Evolutionary conservation across 2,888 invertebrate species (phyloP).

Genomic region (Allolobophora icterica): DNA sequence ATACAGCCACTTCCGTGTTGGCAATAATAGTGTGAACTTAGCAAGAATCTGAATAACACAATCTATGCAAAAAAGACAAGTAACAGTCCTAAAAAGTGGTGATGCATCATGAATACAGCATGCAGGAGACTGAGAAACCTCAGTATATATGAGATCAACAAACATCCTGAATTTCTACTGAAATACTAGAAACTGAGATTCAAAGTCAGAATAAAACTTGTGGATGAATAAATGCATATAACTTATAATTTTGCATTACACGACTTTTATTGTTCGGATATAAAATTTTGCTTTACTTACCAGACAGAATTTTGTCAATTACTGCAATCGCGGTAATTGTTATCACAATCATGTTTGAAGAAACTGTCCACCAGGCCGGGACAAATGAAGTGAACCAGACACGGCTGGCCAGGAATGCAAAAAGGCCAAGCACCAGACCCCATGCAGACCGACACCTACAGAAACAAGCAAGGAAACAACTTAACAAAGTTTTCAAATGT

Average conservation of each 20-base stretch:
- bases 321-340: conserved; percentile 57
- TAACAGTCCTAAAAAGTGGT: not conserved
- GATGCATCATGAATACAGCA: not conserved
- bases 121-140: not conserved
- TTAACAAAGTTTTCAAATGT: not conserved
- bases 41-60: not conserved
- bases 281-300: not conserved
- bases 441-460: conserved; percentile 56
- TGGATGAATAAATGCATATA: not conserved
- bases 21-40: not conserved
- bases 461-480: conserved; percentile 25
- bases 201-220: not conserved
- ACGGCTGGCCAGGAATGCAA: conserved; percentile 57
- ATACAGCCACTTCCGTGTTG: not conserved
- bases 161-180: not conserved
- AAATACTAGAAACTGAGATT: not conserved
- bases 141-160: not conserved
- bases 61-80: not conserved
- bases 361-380: conserved; percentile 63
- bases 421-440: conserved; percentile 60
- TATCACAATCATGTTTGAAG: conserved; percentile 58
- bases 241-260: not conserved
- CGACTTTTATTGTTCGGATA: not conserved
- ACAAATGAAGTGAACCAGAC: conserved; percentile 62
- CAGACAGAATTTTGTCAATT: conserved; percentile 54